Evolutionary conservation across 2,888 invertebrate species (phyloP).

Genomic region (Drosophila algonquin): DNA sequence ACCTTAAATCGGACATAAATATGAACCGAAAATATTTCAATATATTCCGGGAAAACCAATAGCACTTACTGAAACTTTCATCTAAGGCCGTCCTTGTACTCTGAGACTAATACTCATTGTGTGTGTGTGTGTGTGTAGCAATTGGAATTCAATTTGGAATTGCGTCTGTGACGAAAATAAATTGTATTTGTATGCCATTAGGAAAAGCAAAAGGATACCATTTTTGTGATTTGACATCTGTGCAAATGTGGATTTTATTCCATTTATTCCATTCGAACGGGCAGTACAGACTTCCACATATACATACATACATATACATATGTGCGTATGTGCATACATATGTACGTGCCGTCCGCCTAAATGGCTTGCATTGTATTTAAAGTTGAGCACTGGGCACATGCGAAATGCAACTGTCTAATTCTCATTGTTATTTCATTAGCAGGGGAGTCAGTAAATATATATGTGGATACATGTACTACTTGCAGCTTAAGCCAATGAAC

Average conservation of each 20-base stretch:
- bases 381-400: constrained; percentile 12
- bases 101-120: constrained; percentile 16
- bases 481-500: constrained; percentile 20
- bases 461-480: background rate
- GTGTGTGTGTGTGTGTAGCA: constrained; percentile 8
- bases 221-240: constrained; percentile 48
- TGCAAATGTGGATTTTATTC: constrained; percentile 33
- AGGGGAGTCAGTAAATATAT: background rate
- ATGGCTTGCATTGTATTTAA: constrained; percentile 29
- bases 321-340: no score
- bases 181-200: constrained; percentile 45
- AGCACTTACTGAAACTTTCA: background rate
- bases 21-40: background rate
- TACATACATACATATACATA: no score
- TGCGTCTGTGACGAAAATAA: constrained; percentile 37
- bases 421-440: constrained; percentile 17
- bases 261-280: constrained; percentile 23
- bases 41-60: background rate
- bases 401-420: constrained; percentile 5
- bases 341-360: constrained; percentile 6
- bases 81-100: background rate
- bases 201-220: constrained; percentile 5
- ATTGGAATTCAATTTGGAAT: constrained; percentile 40
- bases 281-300: constrained; percentile 5
- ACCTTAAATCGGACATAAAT: background rate